Evolutionary conservation across 2,113 vertebrate species (phyloP).

Genomic region (Holacanthus passer): DNA sequence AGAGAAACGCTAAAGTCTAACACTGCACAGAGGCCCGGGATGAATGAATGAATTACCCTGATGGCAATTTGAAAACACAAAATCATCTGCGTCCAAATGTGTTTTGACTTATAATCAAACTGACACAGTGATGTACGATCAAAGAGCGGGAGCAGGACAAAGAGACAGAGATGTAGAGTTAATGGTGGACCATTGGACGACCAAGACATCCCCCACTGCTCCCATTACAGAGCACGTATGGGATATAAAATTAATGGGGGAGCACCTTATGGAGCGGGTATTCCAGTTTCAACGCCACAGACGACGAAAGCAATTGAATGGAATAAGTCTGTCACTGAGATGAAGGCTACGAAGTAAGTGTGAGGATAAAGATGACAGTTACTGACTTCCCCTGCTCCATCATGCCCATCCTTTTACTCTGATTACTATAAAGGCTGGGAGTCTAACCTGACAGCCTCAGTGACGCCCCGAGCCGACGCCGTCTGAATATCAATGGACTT

Average conservation of each 20-base stretch:
- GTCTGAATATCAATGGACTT: slow-evolving; percentile 27
- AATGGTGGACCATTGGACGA: slow-evolving; percentile 16
- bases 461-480: background rate
- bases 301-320: slow-evolving; percentile 41
- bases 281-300: slow-evolving; percentile 66
- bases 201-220: slow-evolving; percentile 14
- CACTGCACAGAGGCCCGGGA: slow-evolving; percentile 10
- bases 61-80: slow-evolving; percentile 38
- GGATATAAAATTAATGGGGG: slow-evolving; percentile 56
- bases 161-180: slow-evolving; percentile 17
- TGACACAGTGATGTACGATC: background rate
- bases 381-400: background rate
- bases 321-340: background rate
- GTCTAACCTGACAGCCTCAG: slow-evolving; percentile 14
- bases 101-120: slow-evolving; percentile 23
- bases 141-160: background rate
- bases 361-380: slow-evolving; percentile 3
- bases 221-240: background rate
- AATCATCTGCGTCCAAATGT: slow-evolving; percentile 5
- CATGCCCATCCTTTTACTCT: background rate
- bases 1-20: slow-evolving; percentile 37
- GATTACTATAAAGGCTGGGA: background rate
- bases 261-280: slow-evolving; percentile 12
- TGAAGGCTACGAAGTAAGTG: background rate
- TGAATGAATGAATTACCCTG: slow-evolving; percentile 39